Conservation (phyloP, 2,113 vertebrate species). For the Melanerpes formicivorus region DNA sequence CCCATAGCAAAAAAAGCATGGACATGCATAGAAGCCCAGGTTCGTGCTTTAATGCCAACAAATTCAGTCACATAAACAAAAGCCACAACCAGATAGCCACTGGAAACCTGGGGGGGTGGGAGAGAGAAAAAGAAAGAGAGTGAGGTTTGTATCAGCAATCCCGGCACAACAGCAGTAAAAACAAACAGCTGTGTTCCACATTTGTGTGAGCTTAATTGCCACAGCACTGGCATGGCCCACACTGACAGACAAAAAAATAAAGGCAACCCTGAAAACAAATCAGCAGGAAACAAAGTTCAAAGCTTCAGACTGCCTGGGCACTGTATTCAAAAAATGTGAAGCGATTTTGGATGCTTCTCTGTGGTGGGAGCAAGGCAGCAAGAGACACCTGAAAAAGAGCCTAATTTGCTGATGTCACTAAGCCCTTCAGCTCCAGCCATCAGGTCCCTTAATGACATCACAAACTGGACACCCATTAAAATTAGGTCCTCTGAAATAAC, state of each 20-base stretch:
- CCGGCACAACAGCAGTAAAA: background rate
- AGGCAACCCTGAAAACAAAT: background rate
- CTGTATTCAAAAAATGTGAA: background rate
- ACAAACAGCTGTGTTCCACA: background rate
- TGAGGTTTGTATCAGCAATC: background rate
- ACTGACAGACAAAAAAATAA: background rate
- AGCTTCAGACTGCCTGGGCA: background rate
- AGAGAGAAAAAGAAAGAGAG: background rate
- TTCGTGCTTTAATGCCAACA: constrained; percentile 88
- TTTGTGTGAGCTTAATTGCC: background rate
- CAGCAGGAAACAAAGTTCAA: background rate
- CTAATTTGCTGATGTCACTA: background rate
- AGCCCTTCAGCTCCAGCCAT: background rate
- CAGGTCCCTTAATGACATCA: background rate
- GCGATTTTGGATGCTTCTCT: background rate
- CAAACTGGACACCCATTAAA: background rate
- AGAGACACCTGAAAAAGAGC: background rate
- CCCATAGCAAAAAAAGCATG: constrained; percentile 92
- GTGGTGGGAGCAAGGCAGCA: background rate
- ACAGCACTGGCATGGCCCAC: background rate
- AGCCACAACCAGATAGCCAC: constrained; percentile 93
- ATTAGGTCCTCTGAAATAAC: background rate
- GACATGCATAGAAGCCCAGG: constrained; percentile 94
- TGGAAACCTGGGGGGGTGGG: constrained; percentile 82
- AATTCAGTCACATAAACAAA: constrained; percentile 97